Evolutionary conservation across 2,888 invertebrate species (phyloP), one percentile per base, ranked within the genome.

Genomic region (Arctia plantaginis): DNA sequence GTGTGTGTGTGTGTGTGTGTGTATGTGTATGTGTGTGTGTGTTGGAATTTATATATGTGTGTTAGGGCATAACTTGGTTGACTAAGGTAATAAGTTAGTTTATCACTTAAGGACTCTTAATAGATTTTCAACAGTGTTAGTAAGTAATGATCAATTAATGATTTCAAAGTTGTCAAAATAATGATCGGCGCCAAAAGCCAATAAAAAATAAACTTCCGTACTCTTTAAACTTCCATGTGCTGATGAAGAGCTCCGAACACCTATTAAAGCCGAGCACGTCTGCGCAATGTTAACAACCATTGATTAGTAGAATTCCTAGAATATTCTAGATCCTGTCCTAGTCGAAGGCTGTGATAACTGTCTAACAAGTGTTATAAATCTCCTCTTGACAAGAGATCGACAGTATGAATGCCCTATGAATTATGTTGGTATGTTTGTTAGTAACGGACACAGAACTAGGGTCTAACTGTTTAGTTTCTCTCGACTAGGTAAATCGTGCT

Each of bases 351-450:
- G 30, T 30, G 33, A 33, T 51, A 33, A 30, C 67, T 51, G 44
- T 67, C 65, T 12, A 55, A 55, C 62, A 18, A 64, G 27, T 62
- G 47, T 35, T 73, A 64, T 73, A 73, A 44, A 64, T 68, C 68
- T 66, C 27, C 2, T 33, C 20, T 2, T 66, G 71, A 65, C 71
- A 66, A 71, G 65, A 51, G 44, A 67, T 62, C 64, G 73, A 73
- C 73, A 68, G 68, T 15, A 47, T 39, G 47, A 68, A 64, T 64
- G 64, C 47, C 62, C 51, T 68, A 47, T 35, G 64, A 73, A 33
- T 62, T 39, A 55, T 69, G 69, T 64, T 20, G 41, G 30, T 7
- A 35, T 59, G 39, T 20, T 59, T 18, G 44, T 44, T 35, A 20
- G 23, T 47, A 71, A 71, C 70, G 64, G 66, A 12, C 23, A 10